These are phyloP conservation scores for Callospermophilus lateralis DNA, from an alignment of 2,113 vertebrate species.

Conservation along the genomic window DNA sequence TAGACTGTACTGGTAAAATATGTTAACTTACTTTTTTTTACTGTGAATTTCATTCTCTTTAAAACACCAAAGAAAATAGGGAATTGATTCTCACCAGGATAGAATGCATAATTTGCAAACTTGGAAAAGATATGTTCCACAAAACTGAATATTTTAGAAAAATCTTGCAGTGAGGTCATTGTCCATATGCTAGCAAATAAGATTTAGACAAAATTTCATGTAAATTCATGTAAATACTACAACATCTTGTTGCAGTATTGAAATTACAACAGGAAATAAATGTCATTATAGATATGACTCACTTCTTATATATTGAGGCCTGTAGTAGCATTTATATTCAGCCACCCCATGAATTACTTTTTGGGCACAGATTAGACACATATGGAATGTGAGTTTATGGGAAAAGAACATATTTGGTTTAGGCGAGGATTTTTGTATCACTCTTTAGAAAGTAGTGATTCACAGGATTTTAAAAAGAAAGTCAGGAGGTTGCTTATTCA, in stretches of 20 bases:
- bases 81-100: slow-evolving; percentile 48
- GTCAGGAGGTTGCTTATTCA: not conserved
- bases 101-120: slow-evolving; percentile 13
- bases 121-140: slow-evolving; percentile 26
- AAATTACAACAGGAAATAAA: slow-evolving; percentile 18
- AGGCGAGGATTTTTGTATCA: not conserved
- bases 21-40: slow-evolving; percentile 1
- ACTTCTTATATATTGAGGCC: not conserved
- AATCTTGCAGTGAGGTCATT: not conserved
- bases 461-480: not conserved
- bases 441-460: not conserved
- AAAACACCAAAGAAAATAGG: slow-evolving; percentile 9
- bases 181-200: slow-evolving; percentile 13
- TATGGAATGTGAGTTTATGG: not conserved
- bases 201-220: slow-evolving; percentile 1
- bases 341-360: not conserved
- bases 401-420: not conserved
- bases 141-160: slow-evolving; percentile 34
- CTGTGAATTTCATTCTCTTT: slow-evolving; percentile 25
- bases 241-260: not conserved
- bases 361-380: not conserved
- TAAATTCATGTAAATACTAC: not conserved
- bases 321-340: not conserved
- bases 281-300: not conserved
- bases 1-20: slow-evolving; percentile 44